A percentile compares a stretch with the other conserved stretches of the same genome.
phyloP scores from a whole-genome alignment of 2,113 vertebrate genomes.

The Pterocles orientalis region DNA sequence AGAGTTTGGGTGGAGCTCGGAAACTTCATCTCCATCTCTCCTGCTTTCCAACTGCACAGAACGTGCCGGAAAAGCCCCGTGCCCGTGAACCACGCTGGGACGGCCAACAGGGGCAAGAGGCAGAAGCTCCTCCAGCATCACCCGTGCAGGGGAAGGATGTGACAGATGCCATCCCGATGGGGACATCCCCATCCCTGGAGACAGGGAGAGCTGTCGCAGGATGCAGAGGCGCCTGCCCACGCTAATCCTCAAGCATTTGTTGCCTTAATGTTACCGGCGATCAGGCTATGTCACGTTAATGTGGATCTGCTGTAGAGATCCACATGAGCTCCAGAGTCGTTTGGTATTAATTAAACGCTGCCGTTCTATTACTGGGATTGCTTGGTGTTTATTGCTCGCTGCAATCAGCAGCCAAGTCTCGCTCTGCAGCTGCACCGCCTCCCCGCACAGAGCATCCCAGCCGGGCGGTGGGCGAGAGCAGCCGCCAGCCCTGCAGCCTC shows the following conservation, averaged over 20 bases:
- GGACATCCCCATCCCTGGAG: background rate
- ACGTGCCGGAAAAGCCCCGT: background rate
- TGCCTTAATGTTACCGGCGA: constrained; percentile 8
- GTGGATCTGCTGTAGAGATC: constrained; percentile 67
- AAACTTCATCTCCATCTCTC: background rate
- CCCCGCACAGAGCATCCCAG: accelerated
- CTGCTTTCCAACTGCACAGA: background rate
- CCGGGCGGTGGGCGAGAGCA: no score
- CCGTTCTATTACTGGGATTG: constrained; percentile 28
- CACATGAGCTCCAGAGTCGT: constrained; percentile 48
- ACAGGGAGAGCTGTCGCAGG: accelerated
- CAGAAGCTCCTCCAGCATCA: background rate
- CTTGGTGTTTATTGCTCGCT: constrained; percentile 33
- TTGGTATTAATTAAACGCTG: constrained; percentile 71
- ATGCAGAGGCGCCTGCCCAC: background rate
- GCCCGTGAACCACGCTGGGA: accelerated
- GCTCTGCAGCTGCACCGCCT: background rate
- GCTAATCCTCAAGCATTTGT: background rate
- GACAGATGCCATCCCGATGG: background rate
- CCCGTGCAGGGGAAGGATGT: accelerated
- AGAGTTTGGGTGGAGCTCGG: background rate
- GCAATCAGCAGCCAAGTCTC: constrained; percentile 8
- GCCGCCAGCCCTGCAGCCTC: background rate
- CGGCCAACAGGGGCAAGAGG: background rate
- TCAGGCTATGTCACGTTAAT: constrained; percentile 48